Base-by-base conservation (phyloP, 2,888 invertebrate species). In the Macrophya annulata region DNA sequence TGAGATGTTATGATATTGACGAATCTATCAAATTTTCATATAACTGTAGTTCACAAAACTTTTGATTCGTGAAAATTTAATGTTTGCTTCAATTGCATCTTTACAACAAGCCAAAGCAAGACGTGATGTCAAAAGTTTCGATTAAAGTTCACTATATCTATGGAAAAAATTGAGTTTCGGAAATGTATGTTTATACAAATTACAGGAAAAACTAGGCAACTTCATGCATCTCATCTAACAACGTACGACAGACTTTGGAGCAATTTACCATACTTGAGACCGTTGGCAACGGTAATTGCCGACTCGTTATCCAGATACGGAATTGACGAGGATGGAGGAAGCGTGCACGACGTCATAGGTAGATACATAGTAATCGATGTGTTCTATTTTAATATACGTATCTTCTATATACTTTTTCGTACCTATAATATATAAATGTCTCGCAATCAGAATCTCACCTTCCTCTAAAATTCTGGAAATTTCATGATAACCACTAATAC, bases 221-320 rank as follows among this genome's bases (percentile, higher is more conserved):
- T 94, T 48, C 94, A 94, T 84, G 91, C 93, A 6, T 90, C 93
- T 0, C 94, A 94, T 87, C 89, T 94, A 51, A 93, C 93, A 84
- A 93, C 93, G 0, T 94, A 94, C 87, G 94, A 94, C 89, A 91
- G 94, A 45, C 89, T 94, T 15, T 94, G 94, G 94, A 94, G 94
- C 87, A 93, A 92, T 85, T 88, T 94, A 5, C 94, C 94, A 0
- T 93, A 94, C 87, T 88, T 94, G 62, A 90, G 93, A 1, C 94
- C 94, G 12, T 93, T 94, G 94, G 94, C 94, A 4, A 94, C 94
- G 0, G 93, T 94, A 84, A 94, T 94, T 3, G 94, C 92, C 51
- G 94, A 94, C 87, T 93, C 94, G 0, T 88, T 94, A 10, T 88
- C 91, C 1, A 89, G 90, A 4, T 94, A 94, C 87, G 94, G 94